Conservation (phyloP, 2,113 vertebrate species). For the Picathartes gymnocephalus region DNA sequence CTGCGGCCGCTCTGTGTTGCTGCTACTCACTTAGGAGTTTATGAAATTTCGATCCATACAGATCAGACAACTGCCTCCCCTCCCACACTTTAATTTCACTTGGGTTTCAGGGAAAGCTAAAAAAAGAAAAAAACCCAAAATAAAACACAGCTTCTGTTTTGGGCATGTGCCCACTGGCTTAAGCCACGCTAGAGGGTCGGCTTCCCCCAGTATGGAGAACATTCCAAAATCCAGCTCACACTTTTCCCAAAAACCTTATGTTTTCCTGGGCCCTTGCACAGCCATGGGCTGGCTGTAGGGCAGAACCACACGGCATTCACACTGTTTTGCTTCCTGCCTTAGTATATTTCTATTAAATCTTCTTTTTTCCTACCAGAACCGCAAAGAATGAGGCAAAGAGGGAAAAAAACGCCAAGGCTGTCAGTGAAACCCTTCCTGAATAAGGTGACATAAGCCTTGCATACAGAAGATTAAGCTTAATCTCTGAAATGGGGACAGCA, state of each 20-base stretch:
- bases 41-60: not conserved
- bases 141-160: not conserved
- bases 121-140: not conserved
- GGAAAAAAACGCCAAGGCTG: not conserved
- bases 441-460: not conserved
- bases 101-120: not conserved
- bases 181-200: accelerated
- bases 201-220: not conserved
- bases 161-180: not conserved
- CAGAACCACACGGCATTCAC: not conserved
- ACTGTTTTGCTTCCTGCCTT: not conserved
- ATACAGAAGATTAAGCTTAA: not conserved
- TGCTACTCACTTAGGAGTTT: not conserved
- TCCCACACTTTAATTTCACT: not conserved
- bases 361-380: not conserved
- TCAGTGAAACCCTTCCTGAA: not conserved
- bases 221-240: not conserved
- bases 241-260: not conserved
- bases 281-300: not conserved
- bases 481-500: conserved; percentile 10
- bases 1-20: not conserved
- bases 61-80: not conserved
- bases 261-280: accelerated
- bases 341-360: not conserved
- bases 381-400: not conserved